Conservation (phyloP, 2,888 invertebrate species). For the Osedax fenrisi region DNA sequence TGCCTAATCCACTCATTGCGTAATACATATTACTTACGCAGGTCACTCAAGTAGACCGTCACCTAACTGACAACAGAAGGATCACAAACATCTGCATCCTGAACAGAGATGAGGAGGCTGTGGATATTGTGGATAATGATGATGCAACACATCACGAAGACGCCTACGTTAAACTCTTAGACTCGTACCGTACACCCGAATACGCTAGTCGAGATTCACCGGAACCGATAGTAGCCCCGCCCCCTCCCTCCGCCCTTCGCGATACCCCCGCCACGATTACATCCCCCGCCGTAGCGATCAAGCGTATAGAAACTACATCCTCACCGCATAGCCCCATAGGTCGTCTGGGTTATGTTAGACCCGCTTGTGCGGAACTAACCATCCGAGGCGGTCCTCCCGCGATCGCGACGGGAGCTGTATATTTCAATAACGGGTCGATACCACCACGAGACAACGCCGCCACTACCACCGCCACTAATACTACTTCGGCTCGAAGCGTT, state of each 20-base stretch:
- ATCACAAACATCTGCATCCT: neutral
- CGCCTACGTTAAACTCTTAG: neutral
- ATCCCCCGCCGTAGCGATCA: neutral
- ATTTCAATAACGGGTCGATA: too few relatives aligned
- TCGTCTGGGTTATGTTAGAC: neutral
- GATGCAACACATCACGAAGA: too few relatives aligned
- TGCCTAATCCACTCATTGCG: too few relatives aligned
- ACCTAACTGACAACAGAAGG: neutral
- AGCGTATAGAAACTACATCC: neutral
- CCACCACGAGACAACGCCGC: neutral
- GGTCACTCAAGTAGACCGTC: neutral
- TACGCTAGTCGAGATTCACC: neutral
- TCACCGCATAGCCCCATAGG: neutral
- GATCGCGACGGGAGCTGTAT: neutral
- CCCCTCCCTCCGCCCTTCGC: neutral
- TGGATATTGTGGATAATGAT: too few relatives aligned
- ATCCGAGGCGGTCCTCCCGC: neutral
- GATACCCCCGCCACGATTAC: neutral
- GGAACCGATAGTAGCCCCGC: neutral
- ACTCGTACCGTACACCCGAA: neutral
- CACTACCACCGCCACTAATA: neutral
- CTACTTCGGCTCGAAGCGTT: neutral
- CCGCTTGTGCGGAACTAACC: neutral
- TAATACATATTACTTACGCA: too few relatives aligned
- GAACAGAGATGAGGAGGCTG: neutral